These are phyloP conservation scores for Triplophysa dalaica DNA, from an alignment of 2,113 vertebrate species.

Conservation along the genomic window DNA sequence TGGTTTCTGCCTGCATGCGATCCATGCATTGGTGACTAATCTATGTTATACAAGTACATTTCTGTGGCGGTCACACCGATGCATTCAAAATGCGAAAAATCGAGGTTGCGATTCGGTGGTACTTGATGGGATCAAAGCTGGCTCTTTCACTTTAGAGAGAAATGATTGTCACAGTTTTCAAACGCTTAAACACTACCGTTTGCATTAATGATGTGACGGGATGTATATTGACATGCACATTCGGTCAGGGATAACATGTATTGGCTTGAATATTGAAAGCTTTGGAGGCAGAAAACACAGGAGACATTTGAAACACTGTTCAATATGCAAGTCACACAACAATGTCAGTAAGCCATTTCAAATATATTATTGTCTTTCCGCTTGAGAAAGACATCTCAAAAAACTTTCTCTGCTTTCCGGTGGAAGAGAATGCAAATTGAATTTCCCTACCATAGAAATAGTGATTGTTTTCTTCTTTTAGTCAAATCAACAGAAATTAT, in stretches of 20 bases:
- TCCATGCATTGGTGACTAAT: background rate
- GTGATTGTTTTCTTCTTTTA: background rate
- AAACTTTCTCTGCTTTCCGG: background rate
- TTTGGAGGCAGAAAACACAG: background rate
- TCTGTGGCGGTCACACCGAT: no score
- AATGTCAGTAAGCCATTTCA: constrained; percentile 17
- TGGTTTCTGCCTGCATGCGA: background rate
- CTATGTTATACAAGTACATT: no score
- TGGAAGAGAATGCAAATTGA: constrained; percentile 12
- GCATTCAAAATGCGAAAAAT: no score
- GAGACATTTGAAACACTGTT: background rate
- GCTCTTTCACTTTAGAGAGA: no score
- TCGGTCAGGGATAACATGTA: background rate
- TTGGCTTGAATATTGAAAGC: background rate
- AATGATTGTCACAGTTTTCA: no score
- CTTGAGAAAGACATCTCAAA: background rate
- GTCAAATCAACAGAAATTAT: background rate
- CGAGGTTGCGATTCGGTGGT: no score
- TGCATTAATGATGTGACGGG: no score
- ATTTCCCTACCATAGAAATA: background rate
- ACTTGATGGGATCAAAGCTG: no score
- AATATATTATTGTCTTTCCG: constrained; percentile 17
- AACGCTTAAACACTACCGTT: no score
- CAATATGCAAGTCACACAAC: constrained; percentile 14
- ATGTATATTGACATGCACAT: background rate